A percentile compares a stretch with the other conserved stretches of the same genome.
Evolutionary conservation across 2,113 vertebrate species (phyloP).

Genomic region (Pteruthius melanotis): DNA sequence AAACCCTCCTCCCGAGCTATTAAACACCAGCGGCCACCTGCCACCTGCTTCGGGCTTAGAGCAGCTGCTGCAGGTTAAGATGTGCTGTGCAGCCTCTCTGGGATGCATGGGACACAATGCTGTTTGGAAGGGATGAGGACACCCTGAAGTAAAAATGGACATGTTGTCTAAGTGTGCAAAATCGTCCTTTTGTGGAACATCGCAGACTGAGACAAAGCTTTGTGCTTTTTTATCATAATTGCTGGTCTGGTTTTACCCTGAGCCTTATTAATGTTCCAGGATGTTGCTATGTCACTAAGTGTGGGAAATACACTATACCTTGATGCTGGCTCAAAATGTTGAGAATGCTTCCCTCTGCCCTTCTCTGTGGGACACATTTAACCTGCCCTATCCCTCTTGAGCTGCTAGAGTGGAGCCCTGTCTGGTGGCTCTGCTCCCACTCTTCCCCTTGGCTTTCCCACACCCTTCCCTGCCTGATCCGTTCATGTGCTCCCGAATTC

Average conservation of each 20-base stretch:
- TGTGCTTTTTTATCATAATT: background rate
- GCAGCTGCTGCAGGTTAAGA: conserved; percentile 12
- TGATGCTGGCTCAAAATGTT: background rate
- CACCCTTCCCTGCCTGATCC: background rate
- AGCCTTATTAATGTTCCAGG: background rate
- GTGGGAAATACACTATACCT: background rate
- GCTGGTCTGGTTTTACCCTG: background rate
- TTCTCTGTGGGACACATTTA: background rate
- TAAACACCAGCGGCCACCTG: background rate
- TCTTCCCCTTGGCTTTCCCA: background rate
- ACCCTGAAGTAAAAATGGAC: background rate
- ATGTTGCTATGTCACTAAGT: background rate
- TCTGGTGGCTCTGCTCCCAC: background rate
- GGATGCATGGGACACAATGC: accelerated
- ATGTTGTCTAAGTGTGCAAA: background rate
- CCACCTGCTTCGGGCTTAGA: background rate
- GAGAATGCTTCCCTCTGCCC: background rate
- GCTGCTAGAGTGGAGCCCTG: background rate
- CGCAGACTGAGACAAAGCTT: background rate
- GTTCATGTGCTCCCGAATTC: background rate
- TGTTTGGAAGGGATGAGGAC: background rate
- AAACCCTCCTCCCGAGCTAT: background rate
- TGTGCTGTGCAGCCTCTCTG: background rate
- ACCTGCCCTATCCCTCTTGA: background rate
- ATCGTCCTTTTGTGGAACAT: background rate